Evolutionary conservation across 2,888 invertebrate genomes (phyloP), one percentile per base, ranked within the genome.

Genomic region (Sisyra terminalis): DNA sequence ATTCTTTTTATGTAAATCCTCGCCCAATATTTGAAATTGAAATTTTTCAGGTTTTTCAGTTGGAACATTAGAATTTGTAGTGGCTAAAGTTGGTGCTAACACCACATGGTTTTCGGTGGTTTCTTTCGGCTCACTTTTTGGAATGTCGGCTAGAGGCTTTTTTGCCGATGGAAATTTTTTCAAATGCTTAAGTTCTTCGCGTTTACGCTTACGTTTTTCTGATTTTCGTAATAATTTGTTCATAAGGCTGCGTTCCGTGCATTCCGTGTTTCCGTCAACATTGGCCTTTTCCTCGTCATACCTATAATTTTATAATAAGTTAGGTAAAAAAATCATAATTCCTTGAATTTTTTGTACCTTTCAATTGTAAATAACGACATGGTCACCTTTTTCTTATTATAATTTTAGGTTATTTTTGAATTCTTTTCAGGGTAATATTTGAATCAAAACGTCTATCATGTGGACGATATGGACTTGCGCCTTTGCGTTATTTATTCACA

Each of bases 221-320:
- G 77, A 75, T 57, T 69, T 71, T 53, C 70, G 65, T 45, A 75
- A 65, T 10, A 78, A 56, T 49, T 67, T 69, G 51, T 72, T 65
- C 18, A 78, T 59, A 49, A 24, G 24, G 7, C 24, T 24, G 7
- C 7, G 24, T 24, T 24, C 24, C 5, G 24, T 24, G 7, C 7
- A 7, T 24, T 24, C 24, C 5, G 24, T 24, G 24, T 24, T 24
- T 24, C 7, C 7, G 7, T 7, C 7, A 24, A 37, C 37, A 11
- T 17, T 37, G 15, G 2, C 11, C 7, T 9, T 17, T 8, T 37
- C 37, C 11, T 18, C 37, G 10, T 15, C 37, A 37, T 37, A 37
- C 11, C 37, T 37, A n/a, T 9, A 36, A 30, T 10, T 35, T 40
- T 7, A 44, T 37, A 41, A 11, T 42, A 29, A 30, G 29, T 32